Percentiles rank a stretch among this genome's conserved stretches.
phyloP scores from a whole-genome alignment of 2,113 vertebrate genomes.

The Ranitomeya variabilis region DNA sequence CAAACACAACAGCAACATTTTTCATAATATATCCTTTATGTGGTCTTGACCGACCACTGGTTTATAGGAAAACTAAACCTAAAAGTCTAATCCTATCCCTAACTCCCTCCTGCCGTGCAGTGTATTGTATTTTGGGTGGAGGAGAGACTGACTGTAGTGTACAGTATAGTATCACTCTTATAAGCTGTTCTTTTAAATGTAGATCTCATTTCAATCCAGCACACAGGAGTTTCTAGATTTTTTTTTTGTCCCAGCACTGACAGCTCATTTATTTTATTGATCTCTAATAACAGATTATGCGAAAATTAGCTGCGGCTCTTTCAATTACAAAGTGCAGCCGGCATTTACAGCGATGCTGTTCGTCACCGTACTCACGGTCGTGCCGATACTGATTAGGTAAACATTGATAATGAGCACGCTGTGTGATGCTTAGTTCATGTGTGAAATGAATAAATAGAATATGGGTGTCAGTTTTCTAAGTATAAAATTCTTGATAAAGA shows the following conservation, averaged over 20 bases:
- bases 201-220: not conserved
- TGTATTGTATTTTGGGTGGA: not conserved
- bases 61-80: too few relatives aligned
- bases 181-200: not conserved
- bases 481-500: not conserved
- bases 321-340: not conserved
- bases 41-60: too few relatives aligned
- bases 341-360: not conserved
- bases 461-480: not conserved
- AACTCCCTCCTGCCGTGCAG: too few relatives aligned
- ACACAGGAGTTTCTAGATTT: not conserved
- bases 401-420: slow-evolving; percentile 20
- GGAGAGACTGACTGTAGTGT: not conserved
- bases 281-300: slow-evolving; percentile 14
- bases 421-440: not conserved
- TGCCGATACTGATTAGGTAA: slow-evolving; percentile 28
- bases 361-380: not conserved
- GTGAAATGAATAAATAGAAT: slow-evolving; percentile 37
- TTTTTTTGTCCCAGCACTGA: not conserved
- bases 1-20: too few relatives aligned
- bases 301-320: not conserved
- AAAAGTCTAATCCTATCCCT: too few relatives aligned
- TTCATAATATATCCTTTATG: too few relatives aligned
- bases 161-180: not conserved
- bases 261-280: slow-evolving; percentile 26